A percentile compares a stretch with the other conserved stretches of the same genome.
Conservation (phyloP, 2,113 vertebrate species). For the Podarcis muralis region DNA sequence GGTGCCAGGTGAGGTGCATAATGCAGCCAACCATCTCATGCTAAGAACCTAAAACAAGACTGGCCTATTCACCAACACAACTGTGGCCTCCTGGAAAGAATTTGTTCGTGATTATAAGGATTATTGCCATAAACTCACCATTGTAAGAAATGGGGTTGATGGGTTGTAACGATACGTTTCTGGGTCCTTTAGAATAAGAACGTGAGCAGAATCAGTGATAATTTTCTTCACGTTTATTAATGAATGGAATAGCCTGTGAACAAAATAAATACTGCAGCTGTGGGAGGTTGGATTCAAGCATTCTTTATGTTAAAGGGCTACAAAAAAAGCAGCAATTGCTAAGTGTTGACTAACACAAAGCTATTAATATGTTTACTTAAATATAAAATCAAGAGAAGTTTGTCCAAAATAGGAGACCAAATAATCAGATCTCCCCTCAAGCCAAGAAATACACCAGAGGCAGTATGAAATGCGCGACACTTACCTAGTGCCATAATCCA, state of each 20-base stretch:
- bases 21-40: not conserved
- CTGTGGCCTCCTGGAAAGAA: not conserved
- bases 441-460: not conserved
- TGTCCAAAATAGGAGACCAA: not conserved
- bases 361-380: not conserved
- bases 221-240: conserved; percentile 85
- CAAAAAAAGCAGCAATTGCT: not conserved
- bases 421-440: not conserved
- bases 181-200: conserved; percentile 88
- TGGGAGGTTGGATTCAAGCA: conserved; percentile 9
- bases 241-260: conserved; percentile 86
- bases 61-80: not conserved
- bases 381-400: not conserved
- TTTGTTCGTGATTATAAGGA: not conserved
- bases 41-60: not conserved
- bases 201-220: conserved; percentile 84
- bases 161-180: conserved; percentile 74
- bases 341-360: not conserved
- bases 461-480: not conserved
- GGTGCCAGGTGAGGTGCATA: not conserved
- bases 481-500: conserved; percentile 93
- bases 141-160: conserved; percentile 81
- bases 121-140: conserved; percentile 75
- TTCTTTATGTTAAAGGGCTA: not conserved
- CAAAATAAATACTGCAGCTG: conserved; percentile 42